Evolutionary conservation across 2,888 invertebrate genomes (phyloP), one percentile per base, ranked within the genome.

Genomic region (Brachylomia viminalis): DNA sequence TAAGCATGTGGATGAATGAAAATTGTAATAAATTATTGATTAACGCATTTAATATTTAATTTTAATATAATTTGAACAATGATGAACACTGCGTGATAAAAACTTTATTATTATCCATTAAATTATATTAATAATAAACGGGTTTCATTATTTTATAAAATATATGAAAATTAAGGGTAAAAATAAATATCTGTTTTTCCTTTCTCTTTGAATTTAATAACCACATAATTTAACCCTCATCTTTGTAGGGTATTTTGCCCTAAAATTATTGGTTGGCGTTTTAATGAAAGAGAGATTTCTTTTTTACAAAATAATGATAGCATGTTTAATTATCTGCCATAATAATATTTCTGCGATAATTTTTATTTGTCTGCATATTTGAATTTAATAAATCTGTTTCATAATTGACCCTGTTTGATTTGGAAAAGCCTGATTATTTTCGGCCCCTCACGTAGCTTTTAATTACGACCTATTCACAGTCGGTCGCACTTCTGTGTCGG

Each of bases 1-100:
- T 30, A 27, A 67, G 0, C 17, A 47, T 76, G 15, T 11, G 69
- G 23, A 49, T 30, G 54, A 66, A 66, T 66, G 10, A 27, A 54
- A 30, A 69, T 33, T 79, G 13, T 30, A 59, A 77, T 47, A 47
- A 38, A 6, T 6, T 27, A 27, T 13, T 45, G 23, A 65, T 15
- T 56, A 15, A 27, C 1, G 2, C 20, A 45, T 27, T 27, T 45
- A 0, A 33, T 61, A 33, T 45, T 30, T 23, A 15, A 23, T 66
- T 0, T 8, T 10, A 0, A 30, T 30, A 30, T 10, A 10, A 23
- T 66, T 66, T 52, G 47, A 10, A 65, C 11, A 42, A 20, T 13
- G 27, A n/a, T 15, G 17, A 64, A 20, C 5, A 30, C 27, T 13
- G 4, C 27, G 27, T 27, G 20, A 27, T 42, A 17, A 6, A 38